A percentile compares a stretch with the other conserved stretches of the same genome.
Evolutionary conservation across 2,888 invertebrate species (phyloP).

Genomic region (Heteropelma amictum): DNA sequence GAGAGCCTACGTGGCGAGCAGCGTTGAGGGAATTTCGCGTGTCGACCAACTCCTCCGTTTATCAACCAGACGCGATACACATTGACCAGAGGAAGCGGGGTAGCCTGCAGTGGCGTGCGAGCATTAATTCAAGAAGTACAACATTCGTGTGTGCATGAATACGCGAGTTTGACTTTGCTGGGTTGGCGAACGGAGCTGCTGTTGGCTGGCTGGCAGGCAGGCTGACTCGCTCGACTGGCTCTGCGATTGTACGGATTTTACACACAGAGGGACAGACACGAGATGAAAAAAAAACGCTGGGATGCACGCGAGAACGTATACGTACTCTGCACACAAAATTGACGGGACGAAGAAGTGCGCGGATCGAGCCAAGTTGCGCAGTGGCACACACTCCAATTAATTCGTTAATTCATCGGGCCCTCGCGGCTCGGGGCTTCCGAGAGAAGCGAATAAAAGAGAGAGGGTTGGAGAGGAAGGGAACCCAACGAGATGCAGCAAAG

Average conservation of each 20-base stretch:
- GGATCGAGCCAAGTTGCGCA: constrained; percentile 59
- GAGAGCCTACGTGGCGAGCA: no score
- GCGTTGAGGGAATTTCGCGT: no score
- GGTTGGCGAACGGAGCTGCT: constrained; percentile 1
- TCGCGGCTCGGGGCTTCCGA: constrained; percentile 13
- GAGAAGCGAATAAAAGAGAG: background rate
- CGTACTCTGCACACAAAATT: constrained; percentile 25
- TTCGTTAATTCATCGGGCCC: constrained; percentile 59
- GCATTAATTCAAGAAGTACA: constrained; percentile 27
- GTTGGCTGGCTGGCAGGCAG: constrained; percentile 12
- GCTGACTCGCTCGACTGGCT: constrained; percentile 23
- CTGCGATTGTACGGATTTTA: background rate
- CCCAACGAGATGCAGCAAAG: background rate
- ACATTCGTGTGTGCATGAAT: constrained; percentile 11
- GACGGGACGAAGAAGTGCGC: constrained; percentile 37
- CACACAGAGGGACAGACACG: no score
- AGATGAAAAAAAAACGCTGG: no score
- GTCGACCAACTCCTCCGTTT: no score
- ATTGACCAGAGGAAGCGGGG: background rate
- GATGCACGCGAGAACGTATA: constrained; percentile 43
- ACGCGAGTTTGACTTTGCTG: background rate
- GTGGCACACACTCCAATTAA: constrained; percentile 63
- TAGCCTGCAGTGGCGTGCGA: constrained; percentile 32
- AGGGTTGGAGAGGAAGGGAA: constrained; percentile 21
- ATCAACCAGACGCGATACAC: no score